These are phyloP conservation scores for Lepidurus couesii DNA, from an alignment of 1,140 invertebrate genomes.

Conservation along the genomic window DNA sequence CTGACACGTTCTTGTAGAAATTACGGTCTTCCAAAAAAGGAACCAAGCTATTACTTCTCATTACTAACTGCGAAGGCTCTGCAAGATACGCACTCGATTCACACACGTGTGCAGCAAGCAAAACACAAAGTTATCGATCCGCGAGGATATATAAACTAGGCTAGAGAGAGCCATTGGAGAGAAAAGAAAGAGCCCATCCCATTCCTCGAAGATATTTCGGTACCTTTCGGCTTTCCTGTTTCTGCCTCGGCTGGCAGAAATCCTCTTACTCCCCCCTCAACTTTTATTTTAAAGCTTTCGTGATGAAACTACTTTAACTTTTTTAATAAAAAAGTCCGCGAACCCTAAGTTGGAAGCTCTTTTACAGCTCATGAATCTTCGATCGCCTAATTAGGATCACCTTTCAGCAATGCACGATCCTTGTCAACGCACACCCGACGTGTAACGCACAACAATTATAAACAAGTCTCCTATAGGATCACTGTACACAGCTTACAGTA, in stretches of 20 bases:
- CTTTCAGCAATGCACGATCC: background rate
- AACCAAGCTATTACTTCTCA: background rate
- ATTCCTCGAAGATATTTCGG: background rate
- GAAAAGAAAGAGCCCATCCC: background rate
- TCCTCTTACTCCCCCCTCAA: background rate
- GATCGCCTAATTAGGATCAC: background rate
- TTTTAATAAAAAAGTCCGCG: too few relatives aligned
- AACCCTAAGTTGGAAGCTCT: background rate
- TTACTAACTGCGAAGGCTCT: slow-evolving; percentile 4
- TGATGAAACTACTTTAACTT: background rate
- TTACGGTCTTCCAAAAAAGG: background rate
- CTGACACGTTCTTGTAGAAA: background rate
- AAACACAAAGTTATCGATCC: slow-evolving; percentile 15
- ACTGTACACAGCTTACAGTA: background rate
- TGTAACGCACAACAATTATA: background rate
- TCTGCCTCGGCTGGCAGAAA: background rate
- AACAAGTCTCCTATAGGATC: background rate
- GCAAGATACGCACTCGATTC: background rate
- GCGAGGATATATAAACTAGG: background rate
- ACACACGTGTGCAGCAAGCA: slow-evolving; percentile 12
- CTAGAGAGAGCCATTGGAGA: background rate
- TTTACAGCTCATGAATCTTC: background rate
- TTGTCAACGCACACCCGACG: background rate
- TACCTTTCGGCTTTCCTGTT: background rate
- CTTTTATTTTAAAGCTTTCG: background rate